phyloP scores from a whole-genome alignment of 2,888 invertebrate genomes.

The Caenorhabditis sp. region DNA sequence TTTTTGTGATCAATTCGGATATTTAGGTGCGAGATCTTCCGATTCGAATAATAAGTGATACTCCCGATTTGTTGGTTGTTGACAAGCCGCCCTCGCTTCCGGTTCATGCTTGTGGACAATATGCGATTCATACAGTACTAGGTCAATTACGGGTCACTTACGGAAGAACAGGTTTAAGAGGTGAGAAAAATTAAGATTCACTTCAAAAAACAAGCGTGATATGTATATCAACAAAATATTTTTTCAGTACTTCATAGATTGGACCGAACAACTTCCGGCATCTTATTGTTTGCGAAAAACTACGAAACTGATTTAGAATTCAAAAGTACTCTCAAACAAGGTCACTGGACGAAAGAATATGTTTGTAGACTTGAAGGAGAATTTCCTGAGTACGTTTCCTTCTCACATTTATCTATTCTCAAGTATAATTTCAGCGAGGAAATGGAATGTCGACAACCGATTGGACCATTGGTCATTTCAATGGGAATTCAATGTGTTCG shows the following conservation, averaged over 20 bases:
- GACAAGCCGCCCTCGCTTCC: constrained; percentile 69
- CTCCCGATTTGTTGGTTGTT: constrained; percentile 95
- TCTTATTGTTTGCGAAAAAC: constrained; percentile 90
- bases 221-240: not conserved
- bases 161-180: constrained; percentile 74
- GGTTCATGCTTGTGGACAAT: constrained; percentile 92
- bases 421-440: constrained; percentile 62
- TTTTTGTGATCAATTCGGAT: not conserved
- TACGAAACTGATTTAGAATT: constrained; percentile 89
- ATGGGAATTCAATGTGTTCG: constrained; percentile 95
- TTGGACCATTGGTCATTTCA: constrained; percentile 78
- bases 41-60: constrained; percentile 95
- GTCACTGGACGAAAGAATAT: constrained; percentile 92
- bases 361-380: constrained; percentile 91
- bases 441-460: constrained; percentile 64
- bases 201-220: not conserved
- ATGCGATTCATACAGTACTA: constrained; percentile 94
- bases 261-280: constrained; percentile 92
- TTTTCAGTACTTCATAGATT: constrained; percentile 65
- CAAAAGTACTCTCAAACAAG: constrained; percentile 90
- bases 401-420: too few relatives aligned
- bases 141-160: constrained; percentile 95
- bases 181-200: constrained; percentile 22
- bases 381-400: constrained; percentile 83
- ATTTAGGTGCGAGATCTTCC: constrained; percentile 80